phyloP scores from a whole-genome alignment of 2,888 invertebrate genomes.

The Hecatera dysodea region DNA sequence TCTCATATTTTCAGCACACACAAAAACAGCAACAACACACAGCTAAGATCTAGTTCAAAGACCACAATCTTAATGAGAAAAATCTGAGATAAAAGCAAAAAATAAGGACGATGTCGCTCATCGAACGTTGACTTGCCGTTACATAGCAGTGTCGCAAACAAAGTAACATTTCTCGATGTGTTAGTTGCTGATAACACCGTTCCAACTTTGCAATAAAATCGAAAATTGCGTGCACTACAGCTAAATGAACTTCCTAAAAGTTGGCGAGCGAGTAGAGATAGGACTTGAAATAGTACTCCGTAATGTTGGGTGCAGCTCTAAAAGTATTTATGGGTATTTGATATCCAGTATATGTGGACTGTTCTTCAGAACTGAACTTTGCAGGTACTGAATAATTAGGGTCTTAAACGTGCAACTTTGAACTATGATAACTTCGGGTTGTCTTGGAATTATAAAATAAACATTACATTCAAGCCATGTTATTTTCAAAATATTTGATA shows the following conservation, averaged over 20 bases:
- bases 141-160: conserved; percentile 53
- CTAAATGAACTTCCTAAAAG: conserved; percentile 24
- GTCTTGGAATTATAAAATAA: too few species aligned
- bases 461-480: too few species aligned
- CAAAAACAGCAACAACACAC: too few species aligned
- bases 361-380: not conserved
- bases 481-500: too few species aligned
- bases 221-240: conserved; percentile 37
- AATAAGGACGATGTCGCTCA: conserved; percentile 39
- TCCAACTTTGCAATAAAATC: conserved; percentile 22
- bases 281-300: conserved; percentile 23
- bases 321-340: conserved; percentile 28
- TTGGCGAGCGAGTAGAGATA: conserved; percentile 34
- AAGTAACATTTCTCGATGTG: conserved; percentile 36
- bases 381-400: not conserved
- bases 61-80: conserved; percentile 33
- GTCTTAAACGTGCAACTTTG: too few species aligned
- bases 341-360: conserved; percentile 12
- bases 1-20: too few species aligned
- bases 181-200: conserved; percentile 33
- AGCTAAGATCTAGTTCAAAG: conserved; percentile 12
- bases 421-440: too few species aligned
- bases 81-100: conserved; percentile 41
- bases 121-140: conserved; percentile 43
- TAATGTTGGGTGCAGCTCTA: conserved; percentile 39